Conservation (phyloP, 92 coral and sea anemone genomes). For the Actinernus sp. region DNA sequence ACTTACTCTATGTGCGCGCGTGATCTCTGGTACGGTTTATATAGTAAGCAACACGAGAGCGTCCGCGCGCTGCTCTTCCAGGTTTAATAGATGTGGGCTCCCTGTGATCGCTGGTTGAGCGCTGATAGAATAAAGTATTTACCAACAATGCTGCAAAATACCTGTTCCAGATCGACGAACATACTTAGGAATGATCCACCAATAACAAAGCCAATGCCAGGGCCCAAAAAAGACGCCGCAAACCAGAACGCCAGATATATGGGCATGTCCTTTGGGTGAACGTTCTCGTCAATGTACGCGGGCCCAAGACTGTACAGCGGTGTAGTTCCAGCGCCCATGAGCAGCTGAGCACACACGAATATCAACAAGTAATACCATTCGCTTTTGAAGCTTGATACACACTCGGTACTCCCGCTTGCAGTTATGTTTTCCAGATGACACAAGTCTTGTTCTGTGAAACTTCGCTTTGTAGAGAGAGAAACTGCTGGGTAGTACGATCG, state of each 20-base stretch:
- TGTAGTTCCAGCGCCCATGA: constrained; percentile 95
- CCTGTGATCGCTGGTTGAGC: too few relatives aligned
- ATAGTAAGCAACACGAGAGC: too few relatives aligned
- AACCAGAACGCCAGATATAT: constrained; percentile 83
- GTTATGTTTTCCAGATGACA: constrained; percentile 43
- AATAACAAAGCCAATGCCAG: constrained; percentile 84
- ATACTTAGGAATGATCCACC: constrained; percentile 80
- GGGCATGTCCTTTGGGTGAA: constrained; percentile 83
- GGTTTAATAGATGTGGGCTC: too few relatives aligned
- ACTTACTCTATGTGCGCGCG: too few relatives aligned
- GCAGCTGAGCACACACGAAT: constrained; percentile 76
- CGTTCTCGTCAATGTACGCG: constrained; percentile 96
- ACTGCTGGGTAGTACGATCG: constrained; percentile 66
- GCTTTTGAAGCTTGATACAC: constrained; percentile 68
- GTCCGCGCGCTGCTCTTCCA: too few relatives aligned
- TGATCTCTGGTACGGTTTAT: too few relatives aligned
- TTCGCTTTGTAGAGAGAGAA: background rate
- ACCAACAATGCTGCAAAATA: constrained; percentile 1
- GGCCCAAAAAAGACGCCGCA: constrained; percentile 72
- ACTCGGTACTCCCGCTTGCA: constrained; percentile 15
- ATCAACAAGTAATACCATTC: constrained; percentile 70
- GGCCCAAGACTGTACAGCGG: constrained; percentile 92
- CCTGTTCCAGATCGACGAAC: constrained; percentile 85
- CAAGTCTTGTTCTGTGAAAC: constrained; percentile 28
- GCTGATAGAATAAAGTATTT: background rate